Percentiles rank a stretch among this genome's conserved stretches.
Conservation (phyloP, 2,113 vertebrate genomes). For the Microtus richardsoni region DNA sequence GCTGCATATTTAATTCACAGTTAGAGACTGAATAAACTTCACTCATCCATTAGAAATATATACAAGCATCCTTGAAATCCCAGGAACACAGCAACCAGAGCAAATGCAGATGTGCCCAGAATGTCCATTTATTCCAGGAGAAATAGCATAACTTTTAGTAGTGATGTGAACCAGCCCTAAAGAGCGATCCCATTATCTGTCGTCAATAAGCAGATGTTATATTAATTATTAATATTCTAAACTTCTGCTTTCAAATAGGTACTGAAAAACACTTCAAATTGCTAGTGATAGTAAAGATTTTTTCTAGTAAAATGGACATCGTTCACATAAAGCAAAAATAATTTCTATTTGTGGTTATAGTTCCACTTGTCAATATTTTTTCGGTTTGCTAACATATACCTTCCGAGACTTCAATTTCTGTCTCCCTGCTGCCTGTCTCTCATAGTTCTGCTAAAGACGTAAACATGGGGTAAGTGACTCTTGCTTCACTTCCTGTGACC, state of each 20-base stretch:
- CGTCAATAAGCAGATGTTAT: background rate
- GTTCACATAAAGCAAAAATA: background rate
- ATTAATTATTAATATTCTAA: slow-evolving; percentile 13
- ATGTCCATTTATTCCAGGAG: slow-evolving; percentile 49
- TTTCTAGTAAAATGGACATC: background rate
- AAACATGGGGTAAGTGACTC: background rate
- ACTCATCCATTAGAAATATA: slow-evolving; percentile 42
- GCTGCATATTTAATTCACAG: slow-evolving; percentile 65
- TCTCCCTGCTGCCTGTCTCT: background rate
- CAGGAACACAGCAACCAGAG: slow-evolving; percentile 27
- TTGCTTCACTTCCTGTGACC: background rate
- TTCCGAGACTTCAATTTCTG: background rate
- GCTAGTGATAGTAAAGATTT: background rate
- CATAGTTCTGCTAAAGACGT: background rate
- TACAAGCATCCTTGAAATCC: slow-evolving; percentile 37
- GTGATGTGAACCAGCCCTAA: background rate
- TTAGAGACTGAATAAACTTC: slow-evolving; percentile 47
- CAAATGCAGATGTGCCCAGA: slow-evolving; percentile 40
- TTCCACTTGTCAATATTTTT: background rate
- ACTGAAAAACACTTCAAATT: background rate
- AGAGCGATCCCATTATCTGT: background rate
- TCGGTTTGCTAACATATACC: background rate
- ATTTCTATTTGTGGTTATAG: background rate
- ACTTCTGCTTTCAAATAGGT: slow-evolving; percentile 1
- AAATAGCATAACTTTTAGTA: slow-evolving; percentile 19